phyloP scores from a whole-genome alignment of 1,140 invertebrate genomes.

The Hyphantria cunea region DNA sequence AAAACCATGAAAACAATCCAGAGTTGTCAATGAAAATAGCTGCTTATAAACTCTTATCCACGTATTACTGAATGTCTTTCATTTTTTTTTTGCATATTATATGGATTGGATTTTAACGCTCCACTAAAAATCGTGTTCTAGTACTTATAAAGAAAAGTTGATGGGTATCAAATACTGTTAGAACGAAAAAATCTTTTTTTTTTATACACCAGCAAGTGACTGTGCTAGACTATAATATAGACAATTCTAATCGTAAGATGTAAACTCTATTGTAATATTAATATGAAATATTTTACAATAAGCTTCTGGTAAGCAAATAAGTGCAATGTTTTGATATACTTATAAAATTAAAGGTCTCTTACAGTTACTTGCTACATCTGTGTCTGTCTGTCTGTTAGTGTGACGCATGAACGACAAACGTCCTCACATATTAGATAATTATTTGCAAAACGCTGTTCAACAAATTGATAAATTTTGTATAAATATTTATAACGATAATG shows the following conservation, averaged over 20 bases:
- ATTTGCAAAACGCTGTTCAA: slow-evolving; percentile 70
- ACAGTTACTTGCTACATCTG: slow-evolving; percentile 33
- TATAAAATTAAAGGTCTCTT: slow-evolving; percentile 16
- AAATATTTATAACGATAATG: slow-evolving; percentile 80
- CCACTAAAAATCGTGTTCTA: no score
- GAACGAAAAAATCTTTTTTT: no score
- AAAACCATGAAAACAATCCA: not conserved
- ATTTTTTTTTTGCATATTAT: no score
- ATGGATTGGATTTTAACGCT: no score
- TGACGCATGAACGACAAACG: slow-evolving; percentile 41
- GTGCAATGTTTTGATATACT: slow-evolving; percentile 40
- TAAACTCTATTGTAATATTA: slow-evolving; percentile 30
- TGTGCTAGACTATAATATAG: slow-evolving; percentile 17
- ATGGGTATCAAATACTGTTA: no score
- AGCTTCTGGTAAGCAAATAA: slow-evolving; percentile 47
- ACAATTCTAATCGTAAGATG: slow-evolving; percentile 14
- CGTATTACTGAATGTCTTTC: no score
- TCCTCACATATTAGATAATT: slow-evolving; percentile 57
- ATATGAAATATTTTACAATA: slow-evolving; percentile 39
- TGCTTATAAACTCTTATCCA: not conserved
- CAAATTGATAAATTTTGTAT: slow-evolving; percentile 79
- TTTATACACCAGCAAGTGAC: slow-evolving; percentile 30
- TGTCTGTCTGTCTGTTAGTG: slow-evolving; percentile 28
- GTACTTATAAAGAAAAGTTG: no score
- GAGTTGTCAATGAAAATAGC: no score